These are phyloP conservation scores for Cyprinus carpio DNA, from an alignment of 2,113 vertebrate species.

Conservation along the genomic window DNA sequence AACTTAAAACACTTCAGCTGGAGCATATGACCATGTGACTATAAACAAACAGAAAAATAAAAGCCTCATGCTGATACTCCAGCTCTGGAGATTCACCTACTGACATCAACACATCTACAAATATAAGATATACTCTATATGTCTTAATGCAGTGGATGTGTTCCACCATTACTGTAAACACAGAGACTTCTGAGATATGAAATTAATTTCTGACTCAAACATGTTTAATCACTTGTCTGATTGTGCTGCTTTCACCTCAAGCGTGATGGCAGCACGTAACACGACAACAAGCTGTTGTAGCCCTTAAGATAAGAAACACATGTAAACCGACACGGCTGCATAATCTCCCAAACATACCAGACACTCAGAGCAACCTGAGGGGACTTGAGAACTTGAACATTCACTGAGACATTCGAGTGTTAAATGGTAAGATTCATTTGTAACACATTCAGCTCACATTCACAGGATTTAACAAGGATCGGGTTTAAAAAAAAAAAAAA, in stretches of 20 bases:
- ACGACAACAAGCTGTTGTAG: neutral
- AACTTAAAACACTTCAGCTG: neutral
- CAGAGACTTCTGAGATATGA: neutral
- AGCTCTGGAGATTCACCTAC: no score
- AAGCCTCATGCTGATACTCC: no score
- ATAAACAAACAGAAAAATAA: neutral
- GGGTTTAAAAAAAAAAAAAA: neutral
- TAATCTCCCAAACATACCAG: neutral
- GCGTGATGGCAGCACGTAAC: neutral
- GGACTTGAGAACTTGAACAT: neutral
- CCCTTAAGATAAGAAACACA: conserved; percentile 12
- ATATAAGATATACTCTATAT: neutral
- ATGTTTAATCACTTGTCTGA: neutral
- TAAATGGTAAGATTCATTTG: neutral
- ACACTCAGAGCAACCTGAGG: neutral
- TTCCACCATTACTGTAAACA: neutral
- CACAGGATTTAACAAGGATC: neutral
- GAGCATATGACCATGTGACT: neutral
- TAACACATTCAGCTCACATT: neutral
- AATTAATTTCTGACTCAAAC: neutral
- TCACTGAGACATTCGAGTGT: neutral
- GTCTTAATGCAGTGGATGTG: neutral
- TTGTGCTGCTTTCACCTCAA: neutral
- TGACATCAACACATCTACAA: no score
- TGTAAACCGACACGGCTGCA: neutral